Evolutionary conservation across 2,888 invertebrate genomes (phyloP).

Genomic region (Myopa tessellatipennis): DNA sequence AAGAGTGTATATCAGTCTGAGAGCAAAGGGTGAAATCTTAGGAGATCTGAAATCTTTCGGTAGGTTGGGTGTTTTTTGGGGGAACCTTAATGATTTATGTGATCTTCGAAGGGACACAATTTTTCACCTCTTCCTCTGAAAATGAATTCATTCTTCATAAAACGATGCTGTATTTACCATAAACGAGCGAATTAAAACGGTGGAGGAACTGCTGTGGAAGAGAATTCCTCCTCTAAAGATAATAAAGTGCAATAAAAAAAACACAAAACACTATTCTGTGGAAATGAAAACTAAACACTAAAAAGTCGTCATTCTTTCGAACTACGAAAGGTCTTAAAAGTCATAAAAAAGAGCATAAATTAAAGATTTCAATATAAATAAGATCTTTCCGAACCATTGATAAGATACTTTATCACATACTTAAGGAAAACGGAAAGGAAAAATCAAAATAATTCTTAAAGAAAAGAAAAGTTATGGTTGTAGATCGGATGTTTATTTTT

Average conservation of each 20-base stretch:
- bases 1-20: not conserved
- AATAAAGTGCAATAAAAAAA: not conserved
- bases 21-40: not conserved
- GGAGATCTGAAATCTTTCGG: not conserved
- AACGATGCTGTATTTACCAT: not conserved
- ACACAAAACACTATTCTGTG: not conserved
- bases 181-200: not conserved
- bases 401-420: too few relatives aligned
- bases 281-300: not conserved
- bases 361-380: not conserved
- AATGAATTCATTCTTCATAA: too few relatives aligned
- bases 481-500: too few relatives aligned
- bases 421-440: too few relatives aligned
- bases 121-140: not conserved
- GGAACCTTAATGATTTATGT: not conserved
- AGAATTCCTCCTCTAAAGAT: not conserved
- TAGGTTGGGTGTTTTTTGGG: too few relatives aligned
- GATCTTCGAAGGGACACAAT: not conserved
- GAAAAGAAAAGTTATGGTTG: too few relatives aligned
- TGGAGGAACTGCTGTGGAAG: not conserved
- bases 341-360: conserved; percentile 3
- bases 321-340: conserved; percentile 14
- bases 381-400: not conserved
- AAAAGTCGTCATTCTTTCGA: not conserved
- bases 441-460: too few relatives aligned